A percentile compares a stretch with the other conserved stretches of the same genome.
Evolutionary conservation across 30 jellyfish, hydroid and myxozoan species (phyloP).

Genomic region (Aurelia aurita complex sp. Pacific): DNA sequence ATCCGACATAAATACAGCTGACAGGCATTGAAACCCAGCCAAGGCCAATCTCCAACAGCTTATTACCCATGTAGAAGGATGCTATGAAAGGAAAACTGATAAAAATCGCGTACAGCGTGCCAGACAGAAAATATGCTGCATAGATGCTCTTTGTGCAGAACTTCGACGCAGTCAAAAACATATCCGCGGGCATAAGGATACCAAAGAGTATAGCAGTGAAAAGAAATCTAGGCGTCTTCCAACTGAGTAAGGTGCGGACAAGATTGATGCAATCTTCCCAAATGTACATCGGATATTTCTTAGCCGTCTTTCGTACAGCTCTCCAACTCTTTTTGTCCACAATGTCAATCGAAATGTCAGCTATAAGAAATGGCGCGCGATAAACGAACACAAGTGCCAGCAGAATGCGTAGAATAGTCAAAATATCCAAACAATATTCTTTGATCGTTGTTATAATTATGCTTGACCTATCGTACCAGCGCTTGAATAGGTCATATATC

Average conservation of each 20-base stretch:
- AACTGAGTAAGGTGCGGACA: slow-evolving; percentile 56
- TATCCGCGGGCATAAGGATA: slow-evolving; percentile 92
- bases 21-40: slow-evolving; percentile 77
- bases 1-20: slow-evolving; percentile 46
- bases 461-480: slow-evolving; percentile 79
- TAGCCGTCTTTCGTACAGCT: slow-evolving; percentile 78
- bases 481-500: slow-evolving; percentile 24
- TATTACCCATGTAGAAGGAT: slow-evolving; percentile 68
- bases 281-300: slow-evolving; percentile 70
- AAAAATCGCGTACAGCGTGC: slow-evolving; percentile 44
- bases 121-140: slow-evolving; percentile 56
- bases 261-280: slow-evolving; percentile 50
- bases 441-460: slow-evolving; percentile 62
- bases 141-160: slow-evolving; percentile 6
- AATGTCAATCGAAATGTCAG: slow-evolving; percentile 77
- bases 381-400: slow-evolving; percentile 70
- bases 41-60: slow-evolving; percentile 46
- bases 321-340: slow-evolving; percentile 87
- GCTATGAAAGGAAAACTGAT: slow-evolving; percentile 76
- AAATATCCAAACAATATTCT: slow-evolving; percentile 72
- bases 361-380: slow-evolving; percentile 91
- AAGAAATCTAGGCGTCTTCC: slow-evolving; percentile 96
- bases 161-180: slow-evolving; percentile 75
- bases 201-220: slow-evolving; percentile 85
- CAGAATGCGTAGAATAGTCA: slow-evolving; percentile 69